A percentile compares a stretch with the other conserved stretches of the same genome.
phyloP scores from a whole-genome alignment of 1,140 invertebrate genomes.

The Uloborus diversus region DNA sequence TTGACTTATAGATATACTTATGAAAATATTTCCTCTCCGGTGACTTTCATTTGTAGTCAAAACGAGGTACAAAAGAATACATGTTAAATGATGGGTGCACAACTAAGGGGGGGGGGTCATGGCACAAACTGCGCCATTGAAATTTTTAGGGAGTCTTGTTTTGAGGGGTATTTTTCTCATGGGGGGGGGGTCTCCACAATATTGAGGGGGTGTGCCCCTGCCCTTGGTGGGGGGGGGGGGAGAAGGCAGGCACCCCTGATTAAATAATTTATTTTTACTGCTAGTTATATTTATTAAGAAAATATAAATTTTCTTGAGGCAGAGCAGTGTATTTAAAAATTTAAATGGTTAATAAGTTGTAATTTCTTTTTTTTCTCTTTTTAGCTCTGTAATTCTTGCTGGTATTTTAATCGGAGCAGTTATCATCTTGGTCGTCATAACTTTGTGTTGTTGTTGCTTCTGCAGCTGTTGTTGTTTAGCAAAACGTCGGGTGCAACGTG shows the following conservation, averaged over 20 bases:
- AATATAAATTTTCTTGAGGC: background rate
- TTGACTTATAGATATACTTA: too few relatives aligned
- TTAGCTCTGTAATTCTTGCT: slow-evolving; percentile 15
- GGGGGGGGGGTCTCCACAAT: too few relatives aligned
- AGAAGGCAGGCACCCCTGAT: background rate
- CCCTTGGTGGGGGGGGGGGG: background rate
- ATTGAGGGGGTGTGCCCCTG: too few relatives aligned
- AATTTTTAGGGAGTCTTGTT: too few relatives aligned
- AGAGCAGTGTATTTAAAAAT: background rate
- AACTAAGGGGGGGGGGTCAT: too few relatives aligned
- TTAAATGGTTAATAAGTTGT: background rate
- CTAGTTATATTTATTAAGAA: background rate
- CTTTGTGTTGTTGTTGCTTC: slow-evolving; percentile 45
- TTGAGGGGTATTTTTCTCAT: too few relatives aligned
- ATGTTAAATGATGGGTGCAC: too few relatives aligned
- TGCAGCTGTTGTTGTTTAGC: slow-evolving; percentile 52
- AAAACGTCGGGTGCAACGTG: slow-evolving; percentile 35
- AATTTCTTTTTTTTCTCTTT: background rate
- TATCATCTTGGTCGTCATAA: slow-evolving; percentile 21
- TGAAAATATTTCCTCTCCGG: too few relatives aligned
- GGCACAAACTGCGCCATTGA: too few relatives aligned
- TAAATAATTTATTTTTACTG: background rate
- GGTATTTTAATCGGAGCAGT: slow-evolving; percentile 21
- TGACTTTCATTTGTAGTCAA: too few relatives aligned
- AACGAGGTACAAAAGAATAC: too few relatives aligned